Conservation (phyloP, 2,797 vertebrate genomes). For the Lacerta agilis region DNA sequence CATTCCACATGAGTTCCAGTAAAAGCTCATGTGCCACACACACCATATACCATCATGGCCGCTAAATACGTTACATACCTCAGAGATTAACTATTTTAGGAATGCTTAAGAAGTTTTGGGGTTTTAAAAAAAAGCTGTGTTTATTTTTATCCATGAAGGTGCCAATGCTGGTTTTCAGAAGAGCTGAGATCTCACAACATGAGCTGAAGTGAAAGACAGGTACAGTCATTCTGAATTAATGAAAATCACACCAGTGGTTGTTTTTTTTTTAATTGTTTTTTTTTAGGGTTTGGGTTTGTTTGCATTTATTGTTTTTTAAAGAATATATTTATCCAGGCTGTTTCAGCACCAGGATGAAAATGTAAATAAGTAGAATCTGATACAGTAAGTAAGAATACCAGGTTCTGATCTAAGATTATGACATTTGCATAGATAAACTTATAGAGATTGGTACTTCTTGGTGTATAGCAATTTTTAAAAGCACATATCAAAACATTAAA, state of each 20-base stretch:
- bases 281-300: not conserved
- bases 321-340: not conserved
- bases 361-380: not conserved
- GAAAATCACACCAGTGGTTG: constrained; percentile 35
- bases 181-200: constrained; percentile 24
- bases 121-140: not conserved
- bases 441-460: too few species aligned
- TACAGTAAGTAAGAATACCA: not conserved
- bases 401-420: not conserved
- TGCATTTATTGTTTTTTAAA: not conserved
- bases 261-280: too few species aligned
- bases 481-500: too few species aligned
- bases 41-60: not conserved
- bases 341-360: not conserved
- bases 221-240: constrained; percentile 40
- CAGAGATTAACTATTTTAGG: not conserved
- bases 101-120: not conserved
- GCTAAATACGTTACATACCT: not conserved
- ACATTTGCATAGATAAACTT: not conserved
- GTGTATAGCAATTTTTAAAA: too few species aligned
- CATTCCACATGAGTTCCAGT: not conserved
- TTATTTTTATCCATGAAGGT: constrained; percentile 29
- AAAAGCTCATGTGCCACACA: too few species aligned
- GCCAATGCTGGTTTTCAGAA: constrained; percentile 4
- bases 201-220: constrained; percentile 47